Conservation (phyloP, 2,113 vertebrate species). For the Holacanthus passer region DNA sequence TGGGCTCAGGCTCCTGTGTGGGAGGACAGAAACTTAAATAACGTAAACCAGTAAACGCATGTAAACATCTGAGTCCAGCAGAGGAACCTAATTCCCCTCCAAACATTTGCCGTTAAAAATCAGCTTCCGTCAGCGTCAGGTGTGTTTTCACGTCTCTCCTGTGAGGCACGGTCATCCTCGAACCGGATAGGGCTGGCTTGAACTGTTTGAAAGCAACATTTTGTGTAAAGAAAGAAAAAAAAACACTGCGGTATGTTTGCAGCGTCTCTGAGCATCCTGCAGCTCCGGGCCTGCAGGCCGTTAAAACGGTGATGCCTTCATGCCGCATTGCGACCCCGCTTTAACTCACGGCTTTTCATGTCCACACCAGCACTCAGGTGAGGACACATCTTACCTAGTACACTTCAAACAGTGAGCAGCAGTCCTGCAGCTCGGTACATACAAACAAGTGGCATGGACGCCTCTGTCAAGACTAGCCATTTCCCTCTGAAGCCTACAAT, state of each 20-base stretch:
- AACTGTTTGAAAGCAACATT: neutral
- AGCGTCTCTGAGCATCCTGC: constrained; percentile 13
- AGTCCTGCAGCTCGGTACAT: neutral
- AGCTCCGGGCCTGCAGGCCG: constrained; percentile 44
- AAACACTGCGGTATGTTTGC: neutral
- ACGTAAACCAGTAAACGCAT: neutral
- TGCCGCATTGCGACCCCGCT: constrained; percentile 80
- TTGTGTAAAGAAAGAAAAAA: neutral
- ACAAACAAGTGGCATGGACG: neutral
- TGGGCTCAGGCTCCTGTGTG: neutral
- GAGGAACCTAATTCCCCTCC: neutral
- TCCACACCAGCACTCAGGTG: neutral
- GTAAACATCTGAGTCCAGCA: neutral
- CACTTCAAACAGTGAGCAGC: neutral
- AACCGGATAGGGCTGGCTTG: neutral
- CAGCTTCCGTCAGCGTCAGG: neutral
- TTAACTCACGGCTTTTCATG: constrained; percentile 38
- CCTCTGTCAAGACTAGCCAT: neutral
- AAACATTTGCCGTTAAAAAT: neutral
- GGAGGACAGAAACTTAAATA: neutral
- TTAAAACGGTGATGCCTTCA: constrained; percentile 55
- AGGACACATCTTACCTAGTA: neutral
- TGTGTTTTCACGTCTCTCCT: neutral
- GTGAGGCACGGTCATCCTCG: too few relatives aligned
- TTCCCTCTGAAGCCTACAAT: neutral